Evolutionary conservation across 2,113 vertebrate species (phyloP).

Genomic region (Periophthalmus modestus): DNA sequence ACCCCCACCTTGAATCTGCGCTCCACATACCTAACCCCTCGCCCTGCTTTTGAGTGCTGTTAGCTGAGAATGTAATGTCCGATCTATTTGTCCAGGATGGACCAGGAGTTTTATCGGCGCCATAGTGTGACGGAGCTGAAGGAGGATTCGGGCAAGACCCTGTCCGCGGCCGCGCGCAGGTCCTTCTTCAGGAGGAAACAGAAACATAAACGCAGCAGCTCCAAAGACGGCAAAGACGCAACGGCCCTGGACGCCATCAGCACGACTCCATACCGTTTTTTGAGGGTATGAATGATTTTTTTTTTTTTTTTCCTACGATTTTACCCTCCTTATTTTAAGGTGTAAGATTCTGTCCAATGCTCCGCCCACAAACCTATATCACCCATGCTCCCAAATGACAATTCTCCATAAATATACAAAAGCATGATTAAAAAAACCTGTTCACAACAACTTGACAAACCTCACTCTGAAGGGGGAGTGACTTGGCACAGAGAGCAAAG

Average conservation of each 20-base stretch:
- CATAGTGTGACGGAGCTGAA: slow-evolving; percentile 94
- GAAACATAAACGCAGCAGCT: slow-evolving; percentile 96
- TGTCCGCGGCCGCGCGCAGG: slow-evolving; percentile 92
- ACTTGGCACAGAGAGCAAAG: no score
- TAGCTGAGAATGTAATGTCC: not conserved
- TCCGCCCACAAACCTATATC: no score
- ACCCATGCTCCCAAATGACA: no score
- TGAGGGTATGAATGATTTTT: slow-evolving; percentile 77
- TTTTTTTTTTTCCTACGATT: no score
- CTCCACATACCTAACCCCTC: not conserved
- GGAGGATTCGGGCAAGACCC: slow-evolving; percentile 90
- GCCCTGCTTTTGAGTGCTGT: not conserved
- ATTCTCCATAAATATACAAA: no score
- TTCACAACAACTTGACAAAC: no score
- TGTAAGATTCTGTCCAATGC: no score
- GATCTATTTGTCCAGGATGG: slow-evolving; percentile 82
- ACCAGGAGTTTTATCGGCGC: slow-evolving; percentile 96
- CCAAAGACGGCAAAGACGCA: slow-evolving; percentile 95
- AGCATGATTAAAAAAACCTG: no score
- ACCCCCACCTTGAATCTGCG: not conserved
- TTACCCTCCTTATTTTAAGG: no score
- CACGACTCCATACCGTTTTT: slow-evolving; percentile 95
- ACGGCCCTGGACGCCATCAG: slow-evolving; percentile 92
- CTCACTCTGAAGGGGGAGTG: no score
- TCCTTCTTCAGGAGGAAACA: slow-evolving; percentile 97